Evolutionary conservation across 1,140 invertebrate genomes (phyloP), one percentile per base, ranked within the genome.

Genomic region (Caenorhabditis brenneri): DNA sequence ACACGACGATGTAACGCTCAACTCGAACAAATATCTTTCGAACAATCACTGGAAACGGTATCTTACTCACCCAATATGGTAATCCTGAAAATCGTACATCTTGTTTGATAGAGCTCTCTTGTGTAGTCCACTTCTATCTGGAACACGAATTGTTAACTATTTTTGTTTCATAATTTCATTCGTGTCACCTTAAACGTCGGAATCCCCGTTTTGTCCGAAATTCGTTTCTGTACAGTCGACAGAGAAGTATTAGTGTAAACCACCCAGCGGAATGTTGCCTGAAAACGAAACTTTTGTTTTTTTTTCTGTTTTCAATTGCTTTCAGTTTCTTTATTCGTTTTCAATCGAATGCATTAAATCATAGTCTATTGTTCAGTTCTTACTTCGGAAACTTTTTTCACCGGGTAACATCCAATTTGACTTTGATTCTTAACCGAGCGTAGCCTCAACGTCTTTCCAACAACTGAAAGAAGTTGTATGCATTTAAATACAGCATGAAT

Each of bases 61-160:
- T n/a, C n/a, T n/a, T n/a, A 33, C 51, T 46, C 39, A 82, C 81
- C 81, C 6, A 60, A 49, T 31, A 82, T 60, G 0, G 81, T 82
- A 0, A 82, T 48, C 49, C 81, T 16, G 16, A 82, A 33, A 16
- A 82, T 82, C 0, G 39, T 82, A 27, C 81, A 82, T 33, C 48
- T 42, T 24, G 55, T 65, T 24, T 82, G 55, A 74, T 82, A 69
- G 3, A 46, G 42, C 12, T 69, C 60, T 49, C 81, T 12, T 42
- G 81, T 82, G 42, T 82, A 82, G 27, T 82, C 81, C 1, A 82
- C 81, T 46, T 60, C 81, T 0, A 82, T 49, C 81, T 82, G 46
- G 39, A 65, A 9, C 27, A 49, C 42, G 2, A 27, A 7, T 27
- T 55, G 29, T 16, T 19, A 15, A 55, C 9, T 24, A 24, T 27